Percentiles rank a stretch among this genome's conserved stretches.
phyloP scores from a whole-genome alignment of 2,888 invertebrate species.

The Sinopyrophorus schimmeli region DNA sequence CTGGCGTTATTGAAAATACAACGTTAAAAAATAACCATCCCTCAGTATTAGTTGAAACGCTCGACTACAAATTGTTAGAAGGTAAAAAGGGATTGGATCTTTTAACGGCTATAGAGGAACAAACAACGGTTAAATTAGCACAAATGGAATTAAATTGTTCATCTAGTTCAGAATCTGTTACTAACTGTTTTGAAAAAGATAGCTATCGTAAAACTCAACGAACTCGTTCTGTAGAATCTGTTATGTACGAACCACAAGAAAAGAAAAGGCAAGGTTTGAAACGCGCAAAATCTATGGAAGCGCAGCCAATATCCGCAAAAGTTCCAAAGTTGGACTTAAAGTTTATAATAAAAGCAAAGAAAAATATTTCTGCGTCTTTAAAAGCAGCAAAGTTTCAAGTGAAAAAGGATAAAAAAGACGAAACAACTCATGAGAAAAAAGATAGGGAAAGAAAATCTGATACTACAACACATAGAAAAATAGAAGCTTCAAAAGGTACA shows the following conservation, averaged over 20 bases:
- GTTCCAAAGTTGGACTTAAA: constrained; percentile 23
- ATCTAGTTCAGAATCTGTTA: constrained; percentile 40
- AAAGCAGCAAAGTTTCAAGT: constrained; percentile 1
- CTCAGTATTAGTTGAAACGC: constrained; percentile 40
- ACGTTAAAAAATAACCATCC: constrained; percentile 7
- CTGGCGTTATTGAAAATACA: constrained; percentile 21
- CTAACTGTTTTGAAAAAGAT: constrained; percentile 21
- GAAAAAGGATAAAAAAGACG: constrained; percentile 23
- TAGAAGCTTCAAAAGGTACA: constrained; percentile 7
- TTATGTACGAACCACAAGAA: constrained; percentile 32
- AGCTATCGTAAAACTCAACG: constrained; percentile 41
- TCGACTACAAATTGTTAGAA: constrained; percentile 45
- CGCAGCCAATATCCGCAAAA: constrained; percentile 36
- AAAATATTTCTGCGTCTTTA: not conserved
- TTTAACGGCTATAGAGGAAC: constrained; percentile 47
- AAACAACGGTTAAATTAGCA: constrained; percentile 44
- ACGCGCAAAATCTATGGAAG: constrained; percentile 47
- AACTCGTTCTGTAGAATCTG: constrained; percentile 46
- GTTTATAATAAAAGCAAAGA: constrained; percentile 5
- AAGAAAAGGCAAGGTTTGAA: constrained; percentile 41
- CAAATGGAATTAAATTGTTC: constrained; percentile 35
- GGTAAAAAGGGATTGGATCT: constrained; percentile 48
- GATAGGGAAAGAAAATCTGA: constrained; percentile 22
- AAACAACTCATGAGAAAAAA: constrained; percentile 24
- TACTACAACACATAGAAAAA: constrained; percentile 12